These are phyloP conservation scores for Iguana delicatissima DNA, from an alignment of 2,797 vertebrate genomes.

Conservation along the genomic window DNA sequence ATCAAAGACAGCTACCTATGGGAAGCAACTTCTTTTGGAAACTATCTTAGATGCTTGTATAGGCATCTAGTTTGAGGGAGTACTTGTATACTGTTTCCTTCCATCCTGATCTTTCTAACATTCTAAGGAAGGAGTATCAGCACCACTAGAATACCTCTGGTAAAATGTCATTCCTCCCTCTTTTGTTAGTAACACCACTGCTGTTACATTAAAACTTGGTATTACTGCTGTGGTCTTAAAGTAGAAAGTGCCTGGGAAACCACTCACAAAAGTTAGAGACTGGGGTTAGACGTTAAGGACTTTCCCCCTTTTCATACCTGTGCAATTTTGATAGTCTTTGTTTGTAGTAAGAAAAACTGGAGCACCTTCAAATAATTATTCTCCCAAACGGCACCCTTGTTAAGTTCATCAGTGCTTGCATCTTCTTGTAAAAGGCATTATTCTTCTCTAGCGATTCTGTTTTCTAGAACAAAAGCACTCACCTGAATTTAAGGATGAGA, in stretches of 20 bases:
- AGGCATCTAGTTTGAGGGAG: conserved; percentile 3
- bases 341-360: not conserved
- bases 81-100: not conserved
- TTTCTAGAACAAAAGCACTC: not conserved
- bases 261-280: not conserved
- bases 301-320: not conserved
- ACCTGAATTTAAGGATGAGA: not conserved
- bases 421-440: conserved; percentile 6
- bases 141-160: not conserved
- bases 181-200: not conserved
- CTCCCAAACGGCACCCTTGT: not conserved
- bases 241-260: not conserved
- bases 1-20: not conserved
- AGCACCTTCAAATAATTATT: not conserved
- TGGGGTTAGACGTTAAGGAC: too few relatives aligned
- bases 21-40: not conserved
- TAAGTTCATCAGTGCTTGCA: not conserved
- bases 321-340: not conserved
- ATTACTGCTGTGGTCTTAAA: too few relatives aligned
- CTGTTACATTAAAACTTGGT: not conserved
- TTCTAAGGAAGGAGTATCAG: not conserved
- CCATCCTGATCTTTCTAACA: not conserved
- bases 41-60: not conserved
- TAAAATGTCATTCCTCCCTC: not conserved
- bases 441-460: not conserved